A percentile compares a stretch with the other conserved stretches of the same genome.
phyloP scores from a whole-genome alignment of 2,888 invertebrate genomes.

The Stegana nigrithorax region DNA sequence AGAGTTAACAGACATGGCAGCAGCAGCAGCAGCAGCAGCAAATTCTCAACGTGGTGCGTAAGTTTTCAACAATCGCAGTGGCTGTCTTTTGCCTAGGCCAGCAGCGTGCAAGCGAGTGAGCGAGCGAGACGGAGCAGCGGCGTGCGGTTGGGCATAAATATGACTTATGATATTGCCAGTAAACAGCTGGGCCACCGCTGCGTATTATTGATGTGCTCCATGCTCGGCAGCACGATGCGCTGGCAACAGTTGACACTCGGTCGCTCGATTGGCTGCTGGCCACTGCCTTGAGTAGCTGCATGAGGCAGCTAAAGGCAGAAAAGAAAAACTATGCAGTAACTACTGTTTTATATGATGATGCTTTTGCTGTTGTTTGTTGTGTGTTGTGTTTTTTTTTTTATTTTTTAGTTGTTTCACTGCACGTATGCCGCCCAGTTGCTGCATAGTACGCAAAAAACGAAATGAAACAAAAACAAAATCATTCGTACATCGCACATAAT shows the following conservation, averaged over 20 bases:
- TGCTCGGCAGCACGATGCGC: too few relatives aligned
- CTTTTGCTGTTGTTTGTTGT: conserved; percentile 3
- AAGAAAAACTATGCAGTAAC: neutral
- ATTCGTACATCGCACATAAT: conserved; percentile 25
- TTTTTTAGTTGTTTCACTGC: neutral
- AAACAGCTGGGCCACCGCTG: conserved; percentile 61
- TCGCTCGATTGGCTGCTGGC: neutral
- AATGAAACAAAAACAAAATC: neutral
- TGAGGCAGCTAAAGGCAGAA: neutral
- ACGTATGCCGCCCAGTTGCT: too few relatives aligned
- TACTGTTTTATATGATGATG: conserved; percentile 2
- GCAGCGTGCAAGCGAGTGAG: neutral
- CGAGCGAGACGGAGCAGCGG: neutral
- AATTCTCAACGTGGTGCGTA: conserved; percentile 64
- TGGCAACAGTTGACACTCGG: neutral
- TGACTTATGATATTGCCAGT: conserved; percentile 60
- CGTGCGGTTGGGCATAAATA: conserved; percentile 41
- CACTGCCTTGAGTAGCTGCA: conserved; percentile 14
- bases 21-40: conserved; percentile 47
- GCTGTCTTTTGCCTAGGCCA: too few relatives aligned
- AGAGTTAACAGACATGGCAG: conserved; percentile 43
- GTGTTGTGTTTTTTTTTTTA: too few relatives aligned
- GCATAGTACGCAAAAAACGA: conserved; percentile 14
- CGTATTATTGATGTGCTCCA: conserved; percentile 62
- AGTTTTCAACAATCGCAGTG: conserved; percentile 58